Conservation (phyloP, 2,888 invertebrate species). For the Brachypterus glaber region DNA sequence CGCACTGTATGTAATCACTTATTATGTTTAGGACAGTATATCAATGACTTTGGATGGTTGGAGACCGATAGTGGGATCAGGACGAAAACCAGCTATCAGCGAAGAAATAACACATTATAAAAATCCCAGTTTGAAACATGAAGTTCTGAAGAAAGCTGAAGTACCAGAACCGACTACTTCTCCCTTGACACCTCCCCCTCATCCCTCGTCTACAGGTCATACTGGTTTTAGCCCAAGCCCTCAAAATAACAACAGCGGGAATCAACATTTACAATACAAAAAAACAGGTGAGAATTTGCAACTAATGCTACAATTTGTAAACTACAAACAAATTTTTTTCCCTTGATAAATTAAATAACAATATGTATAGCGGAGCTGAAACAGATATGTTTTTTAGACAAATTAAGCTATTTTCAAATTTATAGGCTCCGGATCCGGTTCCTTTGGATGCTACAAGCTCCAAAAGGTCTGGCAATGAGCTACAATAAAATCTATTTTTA, state of each 20-base stretch:
- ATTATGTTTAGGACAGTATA: slow-evolving; percentile 32
- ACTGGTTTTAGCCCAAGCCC: no score
- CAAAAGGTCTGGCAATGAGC: no score
- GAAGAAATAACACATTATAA: slow-evolving; percentile 28
- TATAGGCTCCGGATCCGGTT: no score
- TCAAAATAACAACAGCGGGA: no score
- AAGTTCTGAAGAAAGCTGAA: slow-evolving; percentile 23
- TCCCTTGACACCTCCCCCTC: slow-evolving; percentile 16
- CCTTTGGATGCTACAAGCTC: no score
- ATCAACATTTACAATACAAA: no score
- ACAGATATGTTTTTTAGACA: neutral
- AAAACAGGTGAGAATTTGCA: slow-evolving; percentile 1
- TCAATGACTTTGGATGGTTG: slow-evolving; percentile 51
- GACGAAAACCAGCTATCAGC: slow-evolving; percentile 17
- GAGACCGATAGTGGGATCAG: slow-evolving; percentile 48
- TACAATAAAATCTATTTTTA: no score
- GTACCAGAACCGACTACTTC: slow-evolving; percentile 14
- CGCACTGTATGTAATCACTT: no score
- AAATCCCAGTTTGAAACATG: slow-evolving; percentile 19
- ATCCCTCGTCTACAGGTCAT: slow-evolving; percentile 13
- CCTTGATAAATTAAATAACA: no score
- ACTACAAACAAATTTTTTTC: no score
- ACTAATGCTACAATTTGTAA: no score
- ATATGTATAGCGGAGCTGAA: slow-evolving; percentile 1
- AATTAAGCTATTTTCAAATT: no score